Evolutionary conservation across 2,113 vertebrate species (phyloP), one percentile per base, ranked within the genome.

Genomic region (Stegostoma tigrinum): DNA sequence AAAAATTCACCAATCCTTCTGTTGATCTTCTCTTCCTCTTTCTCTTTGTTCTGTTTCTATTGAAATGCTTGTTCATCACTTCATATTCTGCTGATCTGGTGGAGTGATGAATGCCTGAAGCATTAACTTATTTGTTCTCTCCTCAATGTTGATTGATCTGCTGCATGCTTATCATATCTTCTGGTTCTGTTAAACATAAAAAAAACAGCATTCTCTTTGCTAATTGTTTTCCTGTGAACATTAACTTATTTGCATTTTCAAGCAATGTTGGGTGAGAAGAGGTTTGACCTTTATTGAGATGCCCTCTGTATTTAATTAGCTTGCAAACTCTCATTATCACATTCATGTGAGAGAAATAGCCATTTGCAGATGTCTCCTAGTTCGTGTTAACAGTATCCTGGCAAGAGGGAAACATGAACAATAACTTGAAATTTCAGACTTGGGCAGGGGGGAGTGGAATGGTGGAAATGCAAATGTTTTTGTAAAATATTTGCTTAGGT

Each of bases 211-310:
- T 85, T 45, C 83, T 21, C 24, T 7, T 52, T 87, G 2, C 85
- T 52, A 52, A 83, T 83, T 83, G 80, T 17, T 83, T 83, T 83
- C 80, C 80, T 0, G 4, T 42, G 80, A 83, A 83, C 48, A 48
- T 23, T n/a, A n/a, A n/a, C n/a, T n/a, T n/a, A n/a, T n/a, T n/a
- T n/a, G n/a, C n/a, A n/a, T n/a, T n/a, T n/a, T n/a, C n/a, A n/a
- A n/a, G n/a, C n/a, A n/a, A 87, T 87, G 48, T 87, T 87, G 85
- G 80, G 85, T 87, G 48, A 52, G 85, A 52, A 87, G 45, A 87
- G 85, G 6, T 27, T 27, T 87, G 48, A 48, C 45, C 85, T 52
- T 24, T 52, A 27, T 48, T 87, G 45, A 48, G 83, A 86, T 48
- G 45, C 23, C 21, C 83, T 86, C 38, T 24, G 24, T 87, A 52